Evolutionary conservation across 2,797 vertebrate genomes (phyloP).

Genomic region (Remorina albescens): DNA sequence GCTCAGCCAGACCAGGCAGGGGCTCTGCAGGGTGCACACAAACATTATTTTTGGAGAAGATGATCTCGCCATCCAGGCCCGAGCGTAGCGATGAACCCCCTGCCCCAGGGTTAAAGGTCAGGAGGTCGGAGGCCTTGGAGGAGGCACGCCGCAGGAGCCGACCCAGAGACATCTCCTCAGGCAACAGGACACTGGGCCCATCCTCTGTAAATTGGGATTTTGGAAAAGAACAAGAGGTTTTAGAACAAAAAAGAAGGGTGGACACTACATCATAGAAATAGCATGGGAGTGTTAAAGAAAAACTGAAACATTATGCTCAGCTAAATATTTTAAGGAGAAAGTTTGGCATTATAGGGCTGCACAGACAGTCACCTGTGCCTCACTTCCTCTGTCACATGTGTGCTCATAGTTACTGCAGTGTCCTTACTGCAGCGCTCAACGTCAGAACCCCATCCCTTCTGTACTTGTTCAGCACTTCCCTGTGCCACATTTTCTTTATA

Average conservation of each 20-base stretch:
- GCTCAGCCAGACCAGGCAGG: constrained; percentile 90
- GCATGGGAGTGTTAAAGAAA: not conserved
- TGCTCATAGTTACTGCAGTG: constrained; percentile 62
- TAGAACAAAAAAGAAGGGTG: not conserved
- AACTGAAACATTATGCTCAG: not conserved
- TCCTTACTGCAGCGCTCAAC: constrained; percentile 64
- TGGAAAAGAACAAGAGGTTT: not conserved
- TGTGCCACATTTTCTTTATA: constrained; percentile 27
- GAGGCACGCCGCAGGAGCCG: constrained; percentile 97
- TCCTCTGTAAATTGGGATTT: constrained; percentile 81
- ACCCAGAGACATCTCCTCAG: constrained; percentile 95
- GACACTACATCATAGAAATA: not conserved
- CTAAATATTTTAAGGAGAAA: constrained; percentile 6
- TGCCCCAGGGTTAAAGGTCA: constrained; percentile 90
- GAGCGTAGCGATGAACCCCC: constrained; percentile 80
- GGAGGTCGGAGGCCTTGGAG: constrained; percentile 95
- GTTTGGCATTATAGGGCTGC: not conserved
- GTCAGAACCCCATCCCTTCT: constrained; percentile 17
- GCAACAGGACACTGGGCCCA: constrained; percentile 88
- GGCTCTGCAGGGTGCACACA: constrained; percentile 95
- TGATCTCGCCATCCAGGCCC: constrained; percentile 92
- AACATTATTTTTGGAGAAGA: constrained; percentile 99
- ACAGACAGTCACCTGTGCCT: constrained; percentile 35
- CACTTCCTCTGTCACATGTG: constrained; percentile 44
- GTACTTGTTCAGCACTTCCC: constrained; percentile 59